Evolutionary conservation across 2,888 invertebrate genomes (phyloP), one percentile per base, ranked within the genome.

Genomic region (Acronicta psi): DNA sequence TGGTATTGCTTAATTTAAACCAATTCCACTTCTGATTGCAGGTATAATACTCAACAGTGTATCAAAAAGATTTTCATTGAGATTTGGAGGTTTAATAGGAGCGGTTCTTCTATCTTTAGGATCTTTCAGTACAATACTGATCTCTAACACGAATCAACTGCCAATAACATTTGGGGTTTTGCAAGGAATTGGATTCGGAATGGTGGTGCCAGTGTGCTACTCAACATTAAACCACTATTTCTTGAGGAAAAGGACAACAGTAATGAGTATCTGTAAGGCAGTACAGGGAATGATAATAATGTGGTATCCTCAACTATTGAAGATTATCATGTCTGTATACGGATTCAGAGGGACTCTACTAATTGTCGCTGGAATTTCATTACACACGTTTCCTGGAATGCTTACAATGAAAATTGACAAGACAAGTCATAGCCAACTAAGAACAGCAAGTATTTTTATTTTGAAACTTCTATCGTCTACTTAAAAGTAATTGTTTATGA

Each of bases 311-410:
- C 92, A 94, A 44, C 67, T 95, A 0, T 83, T 95, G 9, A 95
- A 95, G 69, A 78, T 85, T 18, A 86, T 95, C 41, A 89, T 96
- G 84, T 83, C 82, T 0, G 54, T 74, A 0, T 96, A 95, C 53
- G 96, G 96, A 50, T 96, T 96, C 77, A 90, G 96, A 86, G 96
- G 96, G 25, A 95, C 96, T 0, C 86, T 95, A 17, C 86, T 95
- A 0, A 86, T 96, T 36, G 83, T 95, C 53, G 94, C 95, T 16
- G 96, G 94, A 36, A 84, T 96, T 69, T 95, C 96, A 31, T 82
- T 96, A 23, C 93, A 96, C 69, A 91, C 94, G 16, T 87, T 96
- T 43, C 92, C 95, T 3, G 96, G 95, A 44, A 95, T 95, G 91
- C 77, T 94, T 6, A 83, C 95, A 41, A 95, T 96, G 94, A 95